Conservation (phyloP, 2,888 invertebrate genomes). For the Hyalella azteca region DNA sequence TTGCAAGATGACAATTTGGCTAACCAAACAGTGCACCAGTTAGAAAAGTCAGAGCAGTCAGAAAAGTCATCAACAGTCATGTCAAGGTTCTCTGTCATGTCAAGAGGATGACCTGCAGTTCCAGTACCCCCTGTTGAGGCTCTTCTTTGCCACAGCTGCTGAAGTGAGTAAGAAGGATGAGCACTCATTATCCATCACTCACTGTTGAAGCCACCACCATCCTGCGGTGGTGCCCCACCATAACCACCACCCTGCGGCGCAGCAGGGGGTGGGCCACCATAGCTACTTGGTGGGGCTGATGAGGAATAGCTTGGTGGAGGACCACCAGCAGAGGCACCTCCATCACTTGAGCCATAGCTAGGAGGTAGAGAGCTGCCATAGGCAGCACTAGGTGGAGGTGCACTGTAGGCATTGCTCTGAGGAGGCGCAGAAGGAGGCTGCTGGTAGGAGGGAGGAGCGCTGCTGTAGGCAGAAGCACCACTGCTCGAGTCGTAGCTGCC, state of each 20-base stretch:
- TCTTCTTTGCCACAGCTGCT: background rate
- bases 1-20: background rate
- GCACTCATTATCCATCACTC: background rate
- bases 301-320: background rate
- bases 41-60: slow-evolving; percentile 5
- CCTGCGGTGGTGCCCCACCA: slow-evolving; percentile 29
- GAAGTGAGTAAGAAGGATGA: background rate
- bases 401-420: background rate
- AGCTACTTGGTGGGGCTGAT: background rate
- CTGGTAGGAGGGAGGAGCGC: slow-evolving; percentile 7
- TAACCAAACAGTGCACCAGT: background rate
- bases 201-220: slow-evolving; percentile 28
- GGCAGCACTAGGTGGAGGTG: background rate
- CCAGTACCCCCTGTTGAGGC: background rate
- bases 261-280: background rate
- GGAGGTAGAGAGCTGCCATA: slow-evolving; percentile 10
- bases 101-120: background rate
- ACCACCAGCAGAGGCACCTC: background rate
- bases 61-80: too few species aligned
- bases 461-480: background rate
- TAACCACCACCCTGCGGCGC: background rate
- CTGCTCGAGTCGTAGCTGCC: background rate
- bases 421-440: background rate
- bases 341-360: background rate
- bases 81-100: background rate